A percentile compares a stretch with the other conserved stretches of the same genome.
Conservation (phyloP, 2,113 vertebrate genomes). For the Trogon melanurus region DNA sequence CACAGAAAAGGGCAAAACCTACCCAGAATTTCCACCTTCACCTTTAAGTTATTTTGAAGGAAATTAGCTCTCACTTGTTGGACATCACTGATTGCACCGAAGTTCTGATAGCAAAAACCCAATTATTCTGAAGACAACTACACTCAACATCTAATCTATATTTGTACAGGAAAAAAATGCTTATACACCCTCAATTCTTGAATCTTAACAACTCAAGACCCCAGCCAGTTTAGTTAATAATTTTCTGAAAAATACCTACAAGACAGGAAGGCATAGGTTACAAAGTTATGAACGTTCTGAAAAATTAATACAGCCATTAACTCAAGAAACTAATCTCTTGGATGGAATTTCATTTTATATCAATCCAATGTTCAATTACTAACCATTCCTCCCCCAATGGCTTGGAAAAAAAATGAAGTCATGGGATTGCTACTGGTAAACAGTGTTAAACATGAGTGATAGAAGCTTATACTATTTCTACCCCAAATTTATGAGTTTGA, state of each 20-base stretch:
- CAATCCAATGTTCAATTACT: neutral
- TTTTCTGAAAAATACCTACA: neutral
- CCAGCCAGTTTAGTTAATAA: neutral
- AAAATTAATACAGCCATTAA: neutral
- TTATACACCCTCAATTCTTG: neutral
- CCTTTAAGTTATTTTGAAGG: neutral
- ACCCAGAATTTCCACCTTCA: neutral
- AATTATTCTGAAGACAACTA: neutral
- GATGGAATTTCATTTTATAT: neutral
- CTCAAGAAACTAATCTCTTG: neutral
- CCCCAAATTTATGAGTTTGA: neutral
- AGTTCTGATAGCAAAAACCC: neutral
- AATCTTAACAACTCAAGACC: neutral
- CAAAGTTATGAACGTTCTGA: neutral
- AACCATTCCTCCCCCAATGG: neutral
- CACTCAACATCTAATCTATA: neutral
- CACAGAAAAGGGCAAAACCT: neutral
- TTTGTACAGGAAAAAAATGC: neutral
- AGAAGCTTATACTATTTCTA: neutral
- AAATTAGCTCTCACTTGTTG: neutral
- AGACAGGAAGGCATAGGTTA: neutral
- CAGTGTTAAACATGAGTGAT: neutral
- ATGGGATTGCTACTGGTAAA: neutral
- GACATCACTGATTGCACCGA: neutral
- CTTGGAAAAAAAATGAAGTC: neutral